Conservation (phyloP, 37 sponge, comb jelly and placozoan species). For the Tethya wilhelma region DNA sequence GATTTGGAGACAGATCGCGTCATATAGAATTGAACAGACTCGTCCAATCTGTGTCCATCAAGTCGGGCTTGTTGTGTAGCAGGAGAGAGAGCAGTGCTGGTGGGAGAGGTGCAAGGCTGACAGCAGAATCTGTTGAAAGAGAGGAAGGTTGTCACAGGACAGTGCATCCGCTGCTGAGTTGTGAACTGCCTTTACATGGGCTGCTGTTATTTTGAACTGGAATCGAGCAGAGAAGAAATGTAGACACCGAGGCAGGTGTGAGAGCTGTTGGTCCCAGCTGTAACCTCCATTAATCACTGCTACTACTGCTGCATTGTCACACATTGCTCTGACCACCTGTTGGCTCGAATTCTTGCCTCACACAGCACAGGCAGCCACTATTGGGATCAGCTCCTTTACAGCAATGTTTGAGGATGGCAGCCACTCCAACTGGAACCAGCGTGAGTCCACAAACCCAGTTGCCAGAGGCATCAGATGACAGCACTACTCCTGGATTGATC, state of each 20-base stretch:
- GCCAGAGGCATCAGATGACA: slow-evolving; percentile 3
- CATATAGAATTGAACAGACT: not conserved
- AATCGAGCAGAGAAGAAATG: not conserved
- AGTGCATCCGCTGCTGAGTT: not conserved
- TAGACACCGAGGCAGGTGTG: not conserved
- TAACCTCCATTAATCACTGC: not conserved
- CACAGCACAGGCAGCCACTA: not conserved
- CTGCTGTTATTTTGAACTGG: not conserved
- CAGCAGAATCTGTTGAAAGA: not conserved
- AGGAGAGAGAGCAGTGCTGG: not conserved
- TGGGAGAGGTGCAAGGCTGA: not conserved
- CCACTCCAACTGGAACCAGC: not conserved
- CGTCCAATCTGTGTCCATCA: not conserved
- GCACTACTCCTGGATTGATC: no score
- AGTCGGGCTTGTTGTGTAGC: not conserved
- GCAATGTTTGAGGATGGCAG: not conserved
- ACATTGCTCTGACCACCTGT: not conserved
- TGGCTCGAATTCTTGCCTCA: not conserved
- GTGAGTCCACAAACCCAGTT: not conserved
- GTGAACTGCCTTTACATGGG: not conserved
- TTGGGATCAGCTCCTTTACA: not conserved
- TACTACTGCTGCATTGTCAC: not conserved
- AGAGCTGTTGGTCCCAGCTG: not conserved
- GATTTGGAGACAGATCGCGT: not conserved
- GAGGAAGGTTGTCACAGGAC: not conserved